Conservation (phyloP, 2,797 vertebrate species). For the Enteromius trimaculatus region DNA sequence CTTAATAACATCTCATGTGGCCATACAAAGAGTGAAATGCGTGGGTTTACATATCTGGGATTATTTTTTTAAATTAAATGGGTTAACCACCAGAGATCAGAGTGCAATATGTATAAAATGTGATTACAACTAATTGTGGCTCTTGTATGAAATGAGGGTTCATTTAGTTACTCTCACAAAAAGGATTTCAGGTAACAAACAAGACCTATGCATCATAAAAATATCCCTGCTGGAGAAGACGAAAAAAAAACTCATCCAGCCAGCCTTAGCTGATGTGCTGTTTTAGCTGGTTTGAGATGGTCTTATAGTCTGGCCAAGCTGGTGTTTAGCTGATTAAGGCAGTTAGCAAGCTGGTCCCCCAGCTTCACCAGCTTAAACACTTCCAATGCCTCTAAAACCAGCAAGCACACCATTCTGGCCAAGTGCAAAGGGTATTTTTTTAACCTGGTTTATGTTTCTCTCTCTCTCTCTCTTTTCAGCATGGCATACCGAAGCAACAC, state of each 20-base stretch:
- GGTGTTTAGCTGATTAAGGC: slow-evolving; percentile 7
- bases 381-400: neutral
- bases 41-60: neutral
- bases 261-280: slow-evolving; percentile 1
- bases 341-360: neutral
- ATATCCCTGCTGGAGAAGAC: neutral
- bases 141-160: neutral
- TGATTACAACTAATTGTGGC: neutral
- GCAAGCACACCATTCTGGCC: neutral
- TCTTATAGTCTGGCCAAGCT: slow-evolving; percentile 20
- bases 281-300: slow-evolving; percentile 20
- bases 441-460: neutral
- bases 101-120: neutral
- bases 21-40: neutral
- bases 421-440: neutral
- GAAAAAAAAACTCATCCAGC: neutral
- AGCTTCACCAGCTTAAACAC: neutral
- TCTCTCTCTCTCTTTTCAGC: too few species aligned
- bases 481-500: neutral
- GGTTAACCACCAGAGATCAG: neutral
- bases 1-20: neutral
- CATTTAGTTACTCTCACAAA: neutral
- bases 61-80: neutral
- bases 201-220: neutral
- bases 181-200: neutral